phyloP scores from a whole-genome alignment of 2,797 vertebrate species.

The Girardinus metallicus region DNA sequence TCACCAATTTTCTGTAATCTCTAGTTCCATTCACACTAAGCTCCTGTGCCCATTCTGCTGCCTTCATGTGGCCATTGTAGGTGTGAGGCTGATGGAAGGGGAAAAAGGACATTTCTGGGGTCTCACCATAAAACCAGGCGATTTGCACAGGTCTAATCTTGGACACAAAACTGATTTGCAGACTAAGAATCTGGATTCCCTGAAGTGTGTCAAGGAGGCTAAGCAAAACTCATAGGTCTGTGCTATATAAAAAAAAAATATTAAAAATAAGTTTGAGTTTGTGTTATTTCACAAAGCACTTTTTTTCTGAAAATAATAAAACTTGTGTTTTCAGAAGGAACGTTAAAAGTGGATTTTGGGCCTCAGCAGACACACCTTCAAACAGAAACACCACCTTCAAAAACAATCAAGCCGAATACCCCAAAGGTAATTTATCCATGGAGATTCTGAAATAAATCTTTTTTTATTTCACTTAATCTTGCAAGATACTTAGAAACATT shows the following conservation, averaged over 20 bases:
- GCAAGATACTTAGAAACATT: not conserved
- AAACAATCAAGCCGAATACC: slow-evolving; percentile 2
- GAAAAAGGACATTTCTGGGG: slow-evolving; percentile 14
- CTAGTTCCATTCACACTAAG: slow-evolving; percentile 47
- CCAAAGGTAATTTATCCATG: not conserved
- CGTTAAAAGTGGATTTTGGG: slow-evolving; percentile 15
- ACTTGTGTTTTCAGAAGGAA: slow-evolving; percentile 27
- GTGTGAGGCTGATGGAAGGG: slow-evolving; percentile 40
- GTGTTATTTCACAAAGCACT: slow-evolving; percentile 9
- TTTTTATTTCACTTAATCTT: not conserved
- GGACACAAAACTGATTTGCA: slow-evolving; percentile 40
- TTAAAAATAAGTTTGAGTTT: slow-evolving; percentile 16
- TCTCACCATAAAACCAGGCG: not conserved
- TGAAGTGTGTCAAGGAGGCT: slow-evolving; percentile 35
- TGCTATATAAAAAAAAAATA: slow-evolving; percentile 10
- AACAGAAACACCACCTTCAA: slow-evolving; percentile 15
- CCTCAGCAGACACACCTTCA: slow-evolving; percentile 18
- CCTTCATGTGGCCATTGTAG: slow-evolving; percentile 23
- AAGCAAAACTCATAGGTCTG: slow-evolving; percentile 29
- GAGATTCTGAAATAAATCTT: not conserved
- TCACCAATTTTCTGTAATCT: slow-evolving; percentile 53
- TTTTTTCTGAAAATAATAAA: slow-evolving; percentile 13
- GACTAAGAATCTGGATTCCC: slow-evolving; percentile 47
- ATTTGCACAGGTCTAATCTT: slow-evolving; percentile 49
- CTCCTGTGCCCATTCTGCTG: slow-evolving; percentile 33